Evolutionary conservation across 2,888 invertebrate genomes (phyloP).

Genomic region (Gnatocerus cornutus): DNA sequence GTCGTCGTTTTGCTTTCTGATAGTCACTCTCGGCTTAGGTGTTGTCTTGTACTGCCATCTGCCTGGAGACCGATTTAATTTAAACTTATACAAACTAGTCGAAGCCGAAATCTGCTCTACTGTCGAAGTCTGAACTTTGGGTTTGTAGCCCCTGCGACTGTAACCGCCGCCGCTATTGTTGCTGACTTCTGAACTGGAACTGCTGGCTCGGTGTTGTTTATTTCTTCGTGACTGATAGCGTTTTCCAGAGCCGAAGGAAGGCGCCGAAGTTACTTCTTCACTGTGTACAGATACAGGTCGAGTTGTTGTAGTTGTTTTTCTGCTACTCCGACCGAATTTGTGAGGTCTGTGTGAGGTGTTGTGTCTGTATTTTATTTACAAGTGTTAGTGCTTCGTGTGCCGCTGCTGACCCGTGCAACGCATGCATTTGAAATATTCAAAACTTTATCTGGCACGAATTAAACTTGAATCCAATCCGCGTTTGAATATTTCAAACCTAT

Average conservation of each 20-base stretch:
- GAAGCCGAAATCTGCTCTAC: constrained; percentile 74
- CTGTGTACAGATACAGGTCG: constrained; percentile 81
- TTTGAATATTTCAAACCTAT: constrained; percentile 33
- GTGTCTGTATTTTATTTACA: constrained; percentile 70
- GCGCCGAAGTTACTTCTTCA: constrained; percentile 70
- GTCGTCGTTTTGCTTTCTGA: constrained; percentile 80
- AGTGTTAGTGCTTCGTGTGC: constrained; percentile 63
- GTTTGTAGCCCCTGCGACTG: constrained; percentile 79
- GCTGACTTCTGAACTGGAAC: constrained; percentile 57
- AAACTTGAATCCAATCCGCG: constrained; percentile 4
- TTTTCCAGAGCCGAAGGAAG: constrained; percentile 71
- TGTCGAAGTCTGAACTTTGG: constrained; percentile 75
- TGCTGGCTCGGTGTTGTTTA: constrained; percentile 59
- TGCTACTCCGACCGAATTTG: constrained; percentile 70
- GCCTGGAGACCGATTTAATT: constrained; percentile 86
- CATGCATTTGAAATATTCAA: constrained; percentile 40
- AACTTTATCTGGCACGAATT: background rate
- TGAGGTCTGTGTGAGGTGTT: constrained; percentile 67
- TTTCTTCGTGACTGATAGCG: constrained; percentile 72
- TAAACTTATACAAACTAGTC: constrained; percentile 85
- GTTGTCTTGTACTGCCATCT: constrained; percentile 95
- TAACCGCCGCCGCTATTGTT: constrained; percentile 69
- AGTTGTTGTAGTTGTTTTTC: constrained; percentile 74
- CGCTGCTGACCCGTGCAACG: constrained; percentile 35
- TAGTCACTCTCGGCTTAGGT: constrained; percentile 88